Evolutionary conservation across 2,797 vertebrate genomes (phyloP).

Genomic region (Sarcoramphus papa): DNA sequence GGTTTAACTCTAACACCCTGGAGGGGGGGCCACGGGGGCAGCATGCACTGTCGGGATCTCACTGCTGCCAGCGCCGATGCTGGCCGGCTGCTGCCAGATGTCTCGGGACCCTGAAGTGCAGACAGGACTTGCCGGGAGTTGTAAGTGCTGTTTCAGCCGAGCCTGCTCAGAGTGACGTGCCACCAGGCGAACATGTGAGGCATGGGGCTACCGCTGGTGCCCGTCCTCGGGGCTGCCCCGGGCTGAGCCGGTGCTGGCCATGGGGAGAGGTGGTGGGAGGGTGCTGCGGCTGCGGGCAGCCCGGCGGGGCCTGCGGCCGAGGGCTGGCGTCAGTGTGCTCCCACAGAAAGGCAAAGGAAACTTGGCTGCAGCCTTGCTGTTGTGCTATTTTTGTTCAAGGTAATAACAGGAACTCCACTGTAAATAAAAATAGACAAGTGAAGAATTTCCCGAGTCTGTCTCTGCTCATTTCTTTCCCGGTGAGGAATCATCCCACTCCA

Average conservation of each 20-base stretch:
- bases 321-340: neutral
- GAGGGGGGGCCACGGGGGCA: neutral
- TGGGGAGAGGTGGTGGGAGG: neutral
- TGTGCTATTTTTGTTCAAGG: conserved; percentile 54
- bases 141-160: neutral
- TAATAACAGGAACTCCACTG: conserved; percentile 56
- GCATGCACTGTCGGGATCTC: rapidly evolving
- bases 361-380: conserved; percentile 13
- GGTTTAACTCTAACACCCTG: neutral
- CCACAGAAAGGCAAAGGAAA: neutral
- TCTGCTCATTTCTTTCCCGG: conserved; percentile 21
- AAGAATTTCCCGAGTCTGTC: conserved; percentile 40
- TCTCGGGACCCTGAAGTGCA: neutral
- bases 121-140: neutral
- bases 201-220: neutral
- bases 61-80: rapidly evolving
- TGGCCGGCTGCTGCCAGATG: neutral
- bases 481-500: conserved; percentile 33
- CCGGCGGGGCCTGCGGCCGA: neutral
- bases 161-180: neutral
- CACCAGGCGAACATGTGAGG: too few relatives aligned
- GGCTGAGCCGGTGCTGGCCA: neutral
- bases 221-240: rapidly evolving
- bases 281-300: neutral
- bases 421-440: conserved; percentile 61